phyloP scores from a whole-genome alignment of 53 echinoderm and acorn worm species.

The Holothuria leucospilota region DNA sequence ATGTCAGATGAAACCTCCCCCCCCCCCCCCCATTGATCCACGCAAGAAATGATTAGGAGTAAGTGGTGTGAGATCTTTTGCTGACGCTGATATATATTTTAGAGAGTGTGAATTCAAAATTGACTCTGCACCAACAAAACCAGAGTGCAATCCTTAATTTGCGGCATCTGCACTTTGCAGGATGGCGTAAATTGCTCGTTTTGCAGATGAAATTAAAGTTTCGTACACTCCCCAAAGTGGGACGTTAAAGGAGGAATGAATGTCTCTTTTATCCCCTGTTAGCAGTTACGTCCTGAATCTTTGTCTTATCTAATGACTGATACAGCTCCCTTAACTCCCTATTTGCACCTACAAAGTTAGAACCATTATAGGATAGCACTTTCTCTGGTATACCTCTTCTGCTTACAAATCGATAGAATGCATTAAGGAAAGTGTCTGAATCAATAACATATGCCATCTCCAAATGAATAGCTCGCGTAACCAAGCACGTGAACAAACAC shows the following conservation, averaged over 20 bases:
- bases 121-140: no score
- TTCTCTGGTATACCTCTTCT: slow-evolving; percentile 14
- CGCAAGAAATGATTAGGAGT: no score
- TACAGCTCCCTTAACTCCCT: slow-evolving; percentile 26
- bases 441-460: slow-evolving; percentile 22
- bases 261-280: no score
- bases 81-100: no score
- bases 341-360: slow-evolving; percentile 40
- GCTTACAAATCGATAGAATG: slow-evolving; percentile 23
- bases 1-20: no score
- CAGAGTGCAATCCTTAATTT: no score
- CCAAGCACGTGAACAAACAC: not conserved
- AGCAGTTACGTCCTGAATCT: slow-evolving; percentile 12
- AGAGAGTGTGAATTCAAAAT: no score
- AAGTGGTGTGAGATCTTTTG: no score
- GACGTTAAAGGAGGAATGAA: slow-evolving; percentile 37
- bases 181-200: slow-evolving; percentile 42
- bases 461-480: not conserved
- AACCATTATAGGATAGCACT: slow-evolving; percentile 22
- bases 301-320: slow-evolving; percentile 1
- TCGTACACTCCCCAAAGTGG: slow-evolving; percentile 47
- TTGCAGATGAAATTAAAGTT: slow-evolving; percentile 32
- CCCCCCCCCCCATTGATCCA: no score
- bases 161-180: no score
- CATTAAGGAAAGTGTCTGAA: slow-evolving; percentile 25